Conservation (phyloP, 2,113 vertebrate genomes). For the Salvelinus namaycush region DNA sequence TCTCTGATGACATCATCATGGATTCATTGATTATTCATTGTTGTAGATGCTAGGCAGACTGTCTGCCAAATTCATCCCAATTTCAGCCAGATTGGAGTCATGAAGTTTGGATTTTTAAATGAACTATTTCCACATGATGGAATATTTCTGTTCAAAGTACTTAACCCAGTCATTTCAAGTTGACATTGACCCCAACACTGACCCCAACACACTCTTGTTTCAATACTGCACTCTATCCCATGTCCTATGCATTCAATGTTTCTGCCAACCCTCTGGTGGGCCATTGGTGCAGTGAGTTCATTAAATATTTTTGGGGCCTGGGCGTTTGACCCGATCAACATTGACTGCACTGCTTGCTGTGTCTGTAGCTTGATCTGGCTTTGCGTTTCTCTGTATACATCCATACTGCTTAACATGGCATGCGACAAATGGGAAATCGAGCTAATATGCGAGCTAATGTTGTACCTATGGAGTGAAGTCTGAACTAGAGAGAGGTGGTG, state of each 20-base stretch:
- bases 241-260: conserved; percentile 17
- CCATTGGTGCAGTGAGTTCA: conserved; percentile 59
- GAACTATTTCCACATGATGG: background rate
- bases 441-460: too few species aligned
- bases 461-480: too few species aligned
- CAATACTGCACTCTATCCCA: background rate
- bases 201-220: background rate
- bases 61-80: background rate
- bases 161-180: background rate
- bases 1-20: background rate
- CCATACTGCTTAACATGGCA: conserved; percentile 37
- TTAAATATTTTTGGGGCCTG: conserved; percentile 45
- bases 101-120: background rate
- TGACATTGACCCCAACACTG: background rate
- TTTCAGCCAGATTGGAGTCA: background rate
- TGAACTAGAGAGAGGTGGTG: too few species aligned
- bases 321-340: conserved; percentile 14
- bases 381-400: conserved; percentile 40
- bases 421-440: conserved; percentile 5
- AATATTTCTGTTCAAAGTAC: background rate
- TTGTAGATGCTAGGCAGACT: background rate
- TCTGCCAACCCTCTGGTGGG: conserved; percentile 34
- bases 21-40: background rate
- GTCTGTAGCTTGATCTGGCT: conserved; percentile 40
- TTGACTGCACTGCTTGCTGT: conserved; percentile 34